A percentile compares a stretch with the other conserved stretches of the same genome.
Evolutionary conservation across 2,113 vertebrate species (phyloP).

Genomic region (Opisthocomus hoazin): DNA sequence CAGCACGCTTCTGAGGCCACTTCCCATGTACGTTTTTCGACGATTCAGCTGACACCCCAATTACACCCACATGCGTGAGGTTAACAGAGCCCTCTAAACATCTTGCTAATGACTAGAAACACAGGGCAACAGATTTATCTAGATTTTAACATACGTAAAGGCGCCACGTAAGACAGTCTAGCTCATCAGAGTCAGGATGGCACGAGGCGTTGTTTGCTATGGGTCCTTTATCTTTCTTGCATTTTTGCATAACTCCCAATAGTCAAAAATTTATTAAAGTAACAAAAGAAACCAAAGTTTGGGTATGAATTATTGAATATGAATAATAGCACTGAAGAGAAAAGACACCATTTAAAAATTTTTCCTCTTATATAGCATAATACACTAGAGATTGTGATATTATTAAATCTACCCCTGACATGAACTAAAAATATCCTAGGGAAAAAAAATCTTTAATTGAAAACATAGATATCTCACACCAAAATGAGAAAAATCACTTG

Average conservation of each 20-base stretch:
- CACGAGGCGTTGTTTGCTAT: neutral
- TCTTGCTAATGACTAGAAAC: rapidly evolving
- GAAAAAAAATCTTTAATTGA: neutral
- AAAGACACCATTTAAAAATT: neutral
- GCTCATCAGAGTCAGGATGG: neutral
- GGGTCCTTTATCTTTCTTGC: neutral
- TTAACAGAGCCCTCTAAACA: neutral
- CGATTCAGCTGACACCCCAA: neutral
- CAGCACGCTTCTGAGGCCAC: neutral
- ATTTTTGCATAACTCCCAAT: neutral
- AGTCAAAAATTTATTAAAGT: neutral
- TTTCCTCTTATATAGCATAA: neutral
- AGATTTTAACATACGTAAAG: neutral
- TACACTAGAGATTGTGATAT: neutral
- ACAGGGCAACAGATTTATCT: neutral
- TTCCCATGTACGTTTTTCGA: neutral
- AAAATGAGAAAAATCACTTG: neutral
- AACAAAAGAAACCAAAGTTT: neutral
- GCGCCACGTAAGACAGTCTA: neutral
- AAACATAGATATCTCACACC: neutral
- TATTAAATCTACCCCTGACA: neutral
- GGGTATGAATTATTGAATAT: neutral
- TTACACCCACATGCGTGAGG: no score
- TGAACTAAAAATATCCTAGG: neutral
- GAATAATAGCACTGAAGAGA: neutral